Conservation (phyloP, 2,113 vertebrate species). For the Xenopus tropicalis region DNA sequence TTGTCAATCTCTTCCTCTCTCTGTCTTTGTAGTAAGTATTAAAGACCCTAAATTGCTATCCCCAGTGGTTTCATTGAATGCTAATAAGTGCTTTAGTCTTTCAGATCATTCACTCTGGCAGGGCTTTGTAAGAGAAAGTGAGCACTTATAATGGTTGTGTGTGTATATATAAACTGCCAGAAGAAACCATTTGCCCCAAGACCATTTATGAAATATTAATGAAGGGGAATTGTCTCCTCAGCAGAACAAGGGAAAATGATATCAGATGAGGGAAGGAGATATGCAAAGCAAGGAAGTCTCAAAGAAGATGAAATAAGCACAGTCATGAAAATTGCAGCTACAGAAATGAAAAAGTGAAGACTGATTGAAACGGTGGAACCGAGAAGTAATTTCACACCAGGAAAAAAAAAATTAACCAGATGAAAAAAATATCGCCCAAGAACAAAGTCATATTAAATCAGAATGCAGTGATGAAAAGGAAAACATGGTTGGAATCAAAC, state of each 20-base stretch:
- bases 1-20: too few species aligned
- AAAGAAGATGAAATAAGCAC: neutral
- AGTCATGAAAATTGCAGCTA: constrained; percentile 12
- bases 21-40: too few species aligned
- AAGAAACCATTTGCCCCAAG: constrained; percentile 31
- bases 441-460: neutral
- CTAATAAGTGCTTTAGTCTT: constrained; percentile 36
- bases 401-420: neutral
- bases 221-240: constrained; percentile 27
- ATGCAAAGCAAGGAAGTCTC: neutral
- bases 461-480: too few species aligned
- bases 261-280: neutral
- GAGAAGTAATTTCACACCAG: constrained; percentile 23
- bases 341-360: constrained; percentile 22
- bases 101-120: constrained; percentile 34
- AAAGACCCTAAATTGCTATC: neutral
- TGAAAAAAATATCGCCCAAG: neutral
- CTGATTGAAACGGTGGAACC: constrained; percentile 29
- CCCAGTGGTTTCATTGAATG: constrained; percentile 31
- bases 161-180: constrained; percentile 35
- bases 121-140: constrained; percentile 22
- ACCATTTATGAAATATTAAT: constrained; percentile 43
- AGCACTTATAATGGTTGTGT: constrained; percentile 14
- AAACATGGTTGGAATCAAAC: neutral
- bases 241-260: constrained; percentile 4